Conservation (phyloP, 2,888 invertebrate genomes). For the Dicranocentrus wangi region DNA sequence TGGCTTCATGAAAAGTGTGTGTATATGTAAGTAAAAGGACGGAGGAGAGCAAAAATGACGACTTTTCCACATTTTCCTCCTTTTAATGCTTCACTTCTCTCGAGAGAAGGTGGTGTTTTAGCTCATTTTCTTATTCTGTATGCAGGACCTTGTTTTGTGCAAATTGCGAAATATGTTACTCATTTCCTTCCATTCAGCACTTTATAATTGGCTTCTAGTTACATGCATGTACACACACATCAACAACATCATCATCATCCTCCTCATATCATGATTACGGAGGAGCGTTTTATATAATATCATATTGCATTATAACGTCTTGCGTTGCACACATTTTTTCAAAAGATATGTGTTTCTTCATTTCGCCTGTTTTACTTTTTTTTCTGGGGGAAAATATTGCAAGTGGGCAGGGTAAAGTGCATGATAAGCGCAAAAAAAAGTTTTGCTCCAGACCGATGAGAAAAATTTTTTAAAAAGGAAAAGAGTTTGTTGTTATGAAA, state of each 20-base stretch:
- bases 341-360: background rate
- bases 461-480: too few relatives aligned
- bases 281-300: background rate
- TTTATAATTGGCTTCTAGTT: conserved; percentile 51
- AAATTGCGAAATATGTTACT: conserved; percentile 54
- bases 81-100: background rate
- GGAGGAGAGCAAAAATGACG: conserved; percentile 1
- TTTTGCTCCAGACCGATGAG: conserved; percentile 18
- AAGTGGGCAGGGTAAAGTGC: conserved; percentile 20
- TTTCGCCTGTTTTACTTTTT: background rate
- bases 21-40: conserved; percentile 8
- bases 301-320: too few relatives aligned
- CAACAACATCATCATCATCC: conserved; percentile 26
- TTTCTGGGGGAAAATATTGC: conserved; percentile 5
- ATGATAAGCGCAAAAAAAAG: conserved; percentile 21
- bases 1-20: conserved; percentile 4
- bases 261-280: background rate
- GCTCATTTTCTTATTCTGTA: conserved; percentile 30
- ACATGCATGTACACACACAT: conserved; percentile 36
- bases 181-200: conserved; percentile 39
- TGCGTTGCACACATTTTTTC: too few relatives aligned
- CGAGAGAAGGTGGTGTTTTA: background rate
- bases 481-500: conserved; percentile 9
- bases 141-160: conserved; percentile 47
- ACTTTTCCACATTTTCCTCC: background rate